Conservation (phyloP, 2,888 invertebrate genomes). For the Dryococelus australis region DNA sequence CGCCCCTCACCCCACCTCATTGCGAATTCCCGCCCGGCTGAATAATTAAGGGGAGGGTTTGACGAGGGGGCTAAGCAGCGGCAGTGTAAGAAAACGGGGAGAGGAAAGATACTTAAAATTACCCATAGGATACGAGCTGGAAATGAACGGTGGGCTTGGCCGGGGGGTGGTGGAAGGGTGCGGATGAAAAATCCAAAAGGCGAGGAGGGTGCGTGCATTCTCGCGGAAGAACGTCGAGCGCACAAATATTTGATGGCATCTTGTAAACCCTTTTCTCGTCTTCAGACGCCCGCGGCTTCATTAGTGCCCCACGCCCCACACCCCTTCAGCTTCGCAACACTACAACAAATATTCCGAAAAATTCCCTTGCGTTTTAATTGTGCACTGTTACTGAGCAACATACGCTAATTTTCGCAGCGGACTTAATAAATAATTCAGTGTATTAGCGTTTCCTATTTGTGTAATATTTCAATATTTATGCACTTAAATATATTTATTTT, state of each 20-base stretch:
- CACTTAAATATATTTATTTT: too few species aligned
- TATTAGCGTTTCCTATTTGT: too few species aligned
- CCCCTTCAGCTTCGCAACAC: too few species aligned
- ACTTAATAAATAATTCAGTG: too few species aligned
- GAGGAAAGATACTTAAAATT: constrained; percentile 5
- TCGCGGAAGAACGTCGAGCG: background rate
- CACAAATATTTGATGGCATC: constrained; percentile 36
- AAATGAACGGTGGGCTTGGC: constrained; percentile 2
- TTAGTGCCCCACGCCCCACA: background rate
- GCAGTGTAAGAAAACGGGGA: background rate
- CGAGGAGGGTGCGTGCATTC: constrained; percentile 26
- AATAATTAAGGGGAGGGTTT: background rate
- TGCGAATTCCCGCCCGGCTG: constrained; percentile 25
- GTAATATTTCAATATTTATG: too few species aligned
- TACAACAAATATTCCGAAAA: too few species aligned
- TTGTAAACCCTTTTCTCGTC: constrained; percentile 32
- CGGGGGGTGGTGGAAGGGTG: constrained; percentile 5
- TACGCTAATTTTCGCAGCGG: too few species aligned
- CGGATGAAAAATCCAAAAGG: constrained; percentile 27
- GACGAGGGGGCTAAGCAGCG: background rate
- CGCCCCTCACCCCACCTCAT: background rate
- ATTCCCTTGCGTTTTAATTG: too few species aligned
- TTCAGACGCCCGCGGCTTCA: background rate
- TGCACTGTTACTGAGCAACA: too few species aligned
- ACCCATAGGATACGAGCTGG: constrained; percentile 26